phyloP scores from a whole-genome alignment of 2,113 vertebrate species.

The Fulica atra region DNA sequence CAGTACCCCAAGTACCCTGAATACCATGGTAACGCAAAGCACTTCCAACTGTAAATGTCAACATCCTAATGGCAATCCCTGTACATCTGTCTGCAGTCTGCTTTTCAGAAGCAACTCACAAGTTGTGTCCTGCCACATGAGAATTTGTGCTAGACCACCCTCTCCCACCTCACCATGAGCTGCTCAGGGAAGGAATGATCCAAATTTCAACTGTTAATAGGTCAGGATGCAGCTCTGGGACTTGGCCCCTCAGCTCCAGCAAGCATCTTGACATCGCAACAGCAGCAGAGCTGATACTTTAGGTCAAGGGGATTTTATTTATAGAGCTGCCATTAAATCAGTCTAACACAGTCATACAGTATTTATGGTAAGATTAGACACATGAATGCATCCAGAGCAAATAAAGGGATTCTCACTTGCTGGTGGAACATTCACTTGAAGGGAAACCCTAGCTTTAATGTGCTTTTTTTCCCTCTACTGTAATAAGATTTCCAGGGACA shows the following conservation, averaged over 20 bases:
- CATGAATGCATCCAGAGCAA: neutral
- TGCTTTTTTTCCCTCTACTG: neutral
- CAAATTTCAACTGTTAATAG: neutral
- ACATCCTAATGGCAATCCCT: neutral
- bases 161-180: neutral
- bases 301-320: neutral
- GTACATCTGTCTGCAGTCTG: neutral
- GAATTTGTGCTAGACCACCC: neutral
- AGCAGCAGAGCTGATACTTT: neutral
- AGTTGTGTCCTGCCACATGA: neutral
- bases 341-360: neutral
- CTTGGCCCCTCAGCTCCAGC: neutral
- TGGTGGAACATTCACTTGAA: neutral
- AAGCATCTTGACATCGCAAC: neutral
- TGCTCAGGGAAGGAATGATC: neutral
- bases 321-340: slow-evolving; percentile 31
- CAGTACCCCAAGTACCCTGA: neutral
- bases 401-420: neutral
- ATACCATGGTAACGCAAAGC: neutral
- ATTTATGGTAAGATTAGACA: slow-evolving; percentile 31
- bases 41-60: slow-evolving; percentile 48
- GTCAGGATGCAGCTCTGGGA: neutral
- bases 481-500: neutral
- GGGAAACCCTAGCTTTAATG: neutral
- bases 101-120: neutral